Conservation (phyloP, 2,113 vertebrate genomes). For the Micronisus gabar region DNA sequence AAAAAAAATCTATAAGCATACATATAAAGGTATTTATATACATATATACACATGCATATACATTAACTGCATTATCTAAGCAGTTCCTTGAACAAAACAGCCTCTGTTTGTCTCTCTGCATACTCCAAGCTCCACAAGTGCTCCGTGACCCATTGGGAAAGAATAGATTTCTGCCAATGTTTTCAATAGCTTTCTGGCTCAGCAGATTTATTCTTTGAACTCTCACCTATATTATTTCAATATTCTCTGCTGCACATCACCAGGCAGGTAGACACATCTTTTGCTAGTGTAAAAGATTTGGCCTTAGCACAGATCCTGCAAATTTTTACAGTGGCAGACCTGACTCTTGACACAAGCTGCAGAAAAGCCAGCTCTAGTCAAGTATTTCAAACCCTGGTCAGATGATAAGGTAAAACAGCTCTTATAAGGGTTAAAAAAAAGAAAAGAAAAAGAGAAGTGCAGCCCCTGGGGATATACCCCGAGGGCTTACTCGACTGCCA, state of each 20-base stretch:
- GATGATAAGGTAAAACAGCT: neutral
- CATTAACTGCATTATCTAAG: neutral
- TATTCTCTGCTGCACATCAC: neutral
- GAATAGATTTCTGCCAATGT: neutral
- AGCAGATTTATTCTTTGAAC: neutral
- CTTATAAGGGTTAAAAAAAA: neutral
- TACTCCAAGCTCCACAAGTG: neutral
- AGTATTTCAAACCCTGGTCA: neutral
- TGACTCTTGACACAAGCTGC: neutral
- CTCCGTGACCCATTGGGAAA: neutral
- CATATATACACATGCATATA: too few relatives aligned
- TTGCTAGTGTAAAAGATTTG: neutral
- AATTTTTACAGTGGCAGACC: neutral
- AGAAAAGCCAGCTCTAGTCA: neutral
- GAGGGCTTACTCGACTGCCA: neutral
- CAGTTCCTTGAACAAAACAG: neutral
- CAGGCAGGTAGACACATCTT: neutral
- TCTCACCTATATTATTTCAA: neutral
- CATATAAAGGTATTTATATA: too few relatives aligned
- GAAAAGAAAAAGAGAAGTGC: neutral
- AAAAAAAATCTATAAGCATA: neutral
- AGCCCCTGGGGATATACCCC: neutral
- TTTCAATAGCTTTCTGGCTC: neutral
- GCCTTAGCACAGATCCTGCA: neutral
- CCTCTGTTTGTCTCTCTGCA: neutral